Evolutionary conservation across 2,888 invertebrate genomes (phyloP), one percentile per base, ranked within the genome.

Genomic region (Plusia festucae): DNA sequence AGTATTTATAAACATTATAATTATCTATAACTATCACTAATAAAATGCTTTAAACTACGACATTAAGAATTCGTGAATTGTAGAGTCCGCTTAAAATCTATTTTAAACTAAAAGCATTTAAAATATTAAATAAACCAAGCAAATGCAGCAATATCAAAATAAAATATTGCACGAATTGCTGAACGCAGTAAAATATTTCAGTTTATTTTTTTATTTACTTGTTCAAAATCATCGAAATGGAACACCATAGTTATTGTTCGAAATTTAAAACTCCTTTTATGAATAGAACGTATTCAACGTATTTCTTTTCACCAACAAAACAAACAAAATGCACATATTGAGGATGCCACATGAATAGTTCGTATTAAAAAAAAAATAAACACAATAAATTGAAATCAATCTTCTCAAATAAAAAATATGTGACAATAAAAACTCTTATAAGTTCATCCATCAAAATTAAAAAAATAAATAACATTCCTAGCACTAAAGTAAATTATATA

Each of bases 41-140:
- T n/a, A n/a, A n/a, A n/a, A n/a, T n/a, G n/a, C n/a, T n/a, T n/a
- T n/a, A n/a, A n/a, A n/a, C n/a, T n/a, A n/a, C n/a, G n/a, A n/a
- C n/a, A n/a, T n/a, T n/a, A n/a, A n/a, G n/a, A n/a, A n/a, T n/a
- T n/a, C n/a, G n/a, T n/a, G n/a, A n/a, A n/a, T n/a, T n/a, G n/a
- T n/a, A n/a, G n/a, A n/a, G n/a, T n/a, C 13, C 73, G 53, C 34
- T 40, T 34, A 55, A 30, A 62, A 68, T 68, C n/a, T n/a, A n/a
- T n/a, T n/a, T n/a, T 62, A 58, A 58, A 52, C 54, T 34, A 32
- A 51, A 46, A 34, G 3, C 32, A n/a, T 58, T 46, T 27, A 34
- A 54, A 71, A 74, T 69, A 62, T 20, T 20, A 53, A 55, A 74
- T 62, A 52, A 68, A 55, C 58, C 46, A 46, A 18, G 18, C 44